These are phyloP conservation scores for Hephaestus fuliginosus DNA, from an alignment of 2,797 vertebrate genomes.

Conservation along the genomic window DNA sequence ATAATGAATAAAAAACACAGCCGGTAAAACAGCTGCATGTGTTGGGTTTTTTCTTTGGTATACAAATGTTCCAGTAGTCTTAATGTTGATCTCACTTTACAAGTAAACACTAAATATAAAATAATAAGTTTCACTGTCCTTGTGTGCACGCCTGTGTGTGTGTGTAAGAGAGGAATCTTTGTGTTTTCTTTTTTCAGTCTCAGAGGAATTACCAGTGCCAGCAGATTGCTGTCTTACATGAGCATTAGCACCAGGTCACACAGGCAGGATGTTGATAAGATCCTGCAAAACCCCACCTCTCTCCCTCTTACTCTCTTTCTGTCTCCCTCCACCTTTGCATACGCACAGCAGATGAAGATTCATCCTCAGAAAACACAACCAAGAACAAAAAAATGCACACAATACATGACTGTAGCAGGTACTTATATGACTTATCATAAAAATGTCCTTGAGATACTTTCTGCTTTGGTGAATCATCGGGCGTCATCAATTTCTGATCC, in stretches of 20 bases:
- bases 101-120: neutral
- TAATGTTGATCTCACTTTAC: neutral
- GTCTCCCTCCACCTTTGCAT: slow-evolving; percentile 40
- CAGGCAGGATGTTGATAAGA: slow-evolving; percentile 77
- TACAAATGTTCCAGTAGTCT: neutral
- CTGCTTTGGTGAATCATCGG: slow-evolving; percentile 49
- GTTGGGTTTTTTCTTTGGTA: neutral
- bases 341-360: neutral
- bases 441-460: neutral
- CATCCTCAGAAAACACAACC: slow-evolving; percentile 5
- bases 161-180: slow-evolving; percentile 1
- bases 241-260: slow-evolving; percentile 69
- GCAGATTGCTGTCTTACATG: slow-evolving; percentile 68
- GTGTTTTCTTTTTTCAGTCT: slow-evolving; percentile 36
- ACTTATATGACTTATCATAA: slow-evolving; percentile 16
- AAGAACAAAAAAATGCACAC: slow-evolving; percentile 7
- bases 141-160: neutral
- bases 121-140: neutral
- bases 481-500: slow-evolving; percentile 25
- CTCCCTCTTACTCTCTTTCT: slow-evolving; percentile 25
- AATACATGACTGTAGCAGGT: neutral
- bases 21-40: neutral
- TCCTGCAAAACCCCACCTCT: slow-evolving; percentile 66
- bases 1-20: neutral
- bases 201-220: slow-evolving; percentile 52